Evolutionary conservation across 1,140 invertebrate genomes (phyloP).

Genomic region (Hypothenemus hampei): DNA sequence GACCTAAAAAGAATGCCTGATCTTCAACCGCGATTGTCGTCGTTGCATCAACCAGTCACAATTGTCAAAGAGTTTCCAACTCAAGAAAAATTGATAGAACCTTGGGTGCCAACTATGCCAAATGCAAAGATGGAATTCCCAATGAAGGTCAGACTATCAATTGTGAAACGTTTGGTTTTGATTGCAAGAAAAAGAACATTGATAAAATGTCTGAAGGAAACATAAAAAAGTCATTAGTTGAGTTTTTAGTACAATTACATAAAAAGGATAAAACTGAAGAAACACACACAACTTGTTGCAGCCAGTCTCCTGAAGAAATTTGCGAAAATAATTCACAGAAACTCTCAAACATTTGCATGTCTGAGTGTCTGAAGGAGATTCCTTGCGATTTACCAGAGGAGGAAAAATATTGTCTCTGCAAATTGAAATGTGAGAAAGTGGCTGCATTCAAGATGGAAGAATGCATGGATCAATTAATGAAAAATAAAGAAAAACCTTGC

Average conservation of each 20-base stretch:
- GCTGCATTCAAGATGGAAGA: too few species aligned
- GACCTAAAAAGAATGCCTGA: neutral
- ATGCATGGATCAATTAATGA: too few species aligned
- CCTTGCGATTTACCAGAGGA: slow-evolving; percentile 20
- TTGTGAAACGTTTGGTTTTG: slow-evolving; percentile 8
- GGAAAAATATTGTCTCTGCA: slow-evolving; percentile 14
- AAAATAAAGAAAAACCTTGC: too few species aligned
- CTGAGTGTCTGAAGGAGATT: slow-evolving; percentile 3
- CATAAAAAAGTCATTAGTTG: neutral
- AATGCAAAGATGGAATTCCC: slow-evolving; percentile 12
- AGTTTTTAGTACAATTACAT: slow-evolving; percentile 12
- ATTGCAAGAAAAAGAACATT: neutral
- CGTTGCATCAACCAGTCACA: neutral
- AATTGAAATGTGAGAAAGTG: slow-evolving; percentile 2
- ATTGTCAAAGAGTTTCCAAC: neutral
- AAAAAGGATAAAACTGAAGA: neutral
- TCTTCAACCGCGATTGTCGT: slow-evolving; percentile 14
- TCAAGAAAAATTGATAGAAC: slow-evolving; percentile 10
- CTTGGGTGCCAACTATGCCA: slow-evolving; percentile 10
- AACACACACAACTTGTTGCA: slow-evolving; percentile 5
- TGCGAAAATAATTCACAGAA: slow-evolving; percentile 6
- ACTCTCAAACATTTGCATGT: slow-evolving; percentile 2
- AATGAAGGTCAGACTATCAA: slow-evolving; percentile 12
- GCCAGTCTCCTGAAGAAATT: neutral
- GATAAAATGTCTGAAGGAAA: neutral